phyloP scores from a whole-genome alignment of 1,140 invertebrate genomes.

The Cydia splendana region DNA sequence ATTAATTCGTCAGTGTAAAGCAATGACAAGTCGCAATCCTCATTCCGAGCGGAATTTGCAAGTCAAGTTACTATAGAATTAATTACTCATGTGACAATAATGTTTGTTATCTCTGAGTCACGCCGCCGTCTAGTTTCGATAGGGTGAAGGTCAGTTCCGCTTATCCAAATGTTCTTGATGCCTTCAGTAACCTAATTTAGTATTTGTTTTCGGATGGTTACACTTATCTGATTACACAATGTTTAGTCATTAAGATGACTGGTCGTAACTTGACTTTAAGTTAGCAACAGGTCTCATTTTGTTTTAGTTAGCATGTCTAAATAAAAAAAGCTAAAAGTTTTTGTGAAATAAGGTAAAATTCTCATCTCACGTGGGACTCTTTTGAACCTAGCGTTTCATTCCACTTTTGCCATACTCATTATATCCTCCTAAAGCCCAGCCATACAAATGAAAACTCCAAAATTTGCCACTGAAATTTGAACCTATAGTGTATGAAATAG shows the following conservation, averaged over 20 bases:
- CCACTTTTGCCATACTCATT: too few relatives aligned
- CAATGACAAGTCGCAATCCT: slow-evolving; percentile 6
- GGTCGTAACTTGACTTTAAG: neutral
- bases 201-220: neutral
- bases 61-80: slow-evolving; percentile 25
- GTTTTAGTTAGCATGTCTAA: too few relatives aligned
- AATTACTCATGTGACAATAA: slow-evolving; percentile 30
- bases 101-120: slow-evolving; percentile 29
- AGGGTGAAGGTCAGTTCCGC: slow-evolving; percentile 19
- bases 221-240: neutral
- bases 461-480: too few relatives aligned
- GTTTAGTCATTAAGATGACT: neutral
- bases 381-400: too few relatives aligned
- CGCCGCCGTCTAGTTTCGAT: slow-evolving; percentile 17
- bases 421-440: too few relatives aligned
- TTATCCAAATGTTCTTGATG: neutral
- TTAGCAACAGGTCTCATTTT: too few relatives aligned
- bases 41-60: slow-evolving; percentile 1
- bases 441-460: too few relatives aligned
- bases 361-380: too few relatives aligned
- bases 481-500: too few relatives aligned
- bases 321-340: too few relatives aligned
- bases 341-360: too few relatives aligned
- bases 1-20: neutral
- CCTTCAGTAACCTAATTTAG: neutral